Base-by-base conservation (phyloP, 1,140 invertebrate genomes). In the Acromyrmex echinatior region DNA sequence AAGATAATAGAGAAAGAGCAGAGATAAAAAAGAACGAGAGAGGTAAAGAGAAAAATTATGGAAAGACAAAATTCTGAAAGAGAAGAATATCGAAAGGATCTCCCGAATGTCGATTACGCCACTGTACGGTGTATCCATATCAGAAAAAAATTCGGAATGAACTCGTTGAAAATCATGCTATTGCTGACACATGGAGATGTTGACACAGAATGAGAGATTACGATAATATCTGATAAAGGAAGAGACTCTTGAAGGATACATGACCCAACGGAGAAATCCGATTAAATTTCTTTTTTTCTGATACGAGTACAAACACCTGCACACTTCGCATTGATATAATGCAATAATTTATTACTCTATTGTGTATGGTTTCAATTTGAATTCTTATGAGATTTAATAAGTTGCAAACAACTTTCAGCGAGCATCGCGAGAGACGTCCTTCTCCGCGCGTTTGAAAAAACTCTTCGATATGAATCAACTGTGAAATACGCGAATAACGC, bases 391-490 rank as follows among this genome's bases (percentile, higher is more conserved):
- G 2, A 5, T 16, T 60, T 53, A 80, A 35, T 21, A 16, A 12
- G 21, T 70, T 49, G 51, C 16, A 18, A 56, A 79, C 45, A n/a
- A 90, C 86, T 90, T 87, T 87, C 80, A 87, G 77, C 68, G 62
- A 60, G 71, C 81, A 86, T 86, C n/a, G 71, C 63, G 66, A 79
- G 86, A 78, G 60, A 70, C 62, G 68, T 85, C 74, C 86, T 86
- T 74, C 63, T 76, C 58, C 56, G 78, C 77, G 66, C 77, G 45
- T 58, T 70, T 84, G 18, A 74, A 18, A 21, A 71, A 70, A 16
- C 28, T 25, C 16, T 35, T 56, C 16, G 51, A 18, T 70, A 86
- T 65, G 76, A 89, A 87, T 82, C 66, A 82, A 82, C 60, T 77
- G 14, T 58, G 66, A 71, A 86, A 65, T 71, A 86, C 25, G n/a